Evolutionary conservation across 2,797 vertebrate species (phyloP).

Genomic region (Choloepus didactylus): DNA sequence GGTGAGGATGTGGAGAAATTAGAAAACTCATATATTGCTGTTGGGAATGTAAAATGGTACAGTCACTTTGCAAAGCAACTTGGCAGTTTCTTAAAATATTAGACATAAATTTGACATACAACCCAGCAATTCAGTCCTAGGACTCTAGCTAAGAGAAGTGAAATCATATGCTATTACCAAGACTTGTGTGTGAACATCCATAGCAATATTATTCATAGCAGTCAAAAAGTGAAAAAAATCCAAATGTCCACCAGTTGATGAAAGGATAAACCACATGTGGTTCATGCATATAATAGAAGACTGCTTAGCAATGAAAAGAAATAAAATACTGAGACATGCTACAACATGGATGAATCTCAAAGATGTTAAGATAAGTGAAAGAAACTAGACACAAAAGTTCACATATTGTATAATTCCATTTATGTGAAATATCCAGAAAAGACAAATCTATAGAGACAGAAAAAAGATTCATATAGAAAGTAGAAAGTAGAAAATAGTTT

Average conservation of each 20-base stretch:
- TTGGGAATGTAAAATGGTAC: background rate
- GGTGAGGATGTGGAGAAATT: background rate
- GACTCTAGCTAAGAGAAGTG: background rate
- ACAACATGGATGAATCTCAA: background rate
- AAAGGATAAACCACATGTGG: background rate
- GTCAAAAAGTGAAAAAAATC: background rate
- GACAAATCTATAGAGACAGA: background rate
- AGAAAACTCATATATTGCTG: background rate
- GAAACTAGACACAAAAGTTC: background rate
- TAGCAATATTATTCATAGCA: background rate
- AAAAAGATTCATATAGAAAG: background rate
- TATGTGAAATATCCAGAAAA: slow-evolving; percentile 37
- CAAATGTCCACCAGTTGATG: background rate
- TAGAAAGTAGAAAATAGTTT: background rate
- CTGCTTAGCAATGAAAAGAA: background rate
- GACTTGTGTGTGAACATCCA: background rate
- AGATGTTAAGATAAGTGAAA: slow-evolving; percentile 32
- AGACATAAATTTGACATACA: background rate
- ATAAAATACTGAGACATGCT: background rate
- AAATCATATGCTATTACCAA: background rate
- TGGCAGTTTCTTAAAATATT: background rate
- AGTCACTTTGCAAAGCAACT: slow-evolving; percentile 6
- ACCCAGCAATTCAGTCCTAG: background rate
- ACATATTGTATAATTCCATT: background rate
- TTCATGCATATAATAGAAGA: background rate